Conservation (phyloP, 2,888 invertebrate species). For the Therioaphis trifolii region DNA sequence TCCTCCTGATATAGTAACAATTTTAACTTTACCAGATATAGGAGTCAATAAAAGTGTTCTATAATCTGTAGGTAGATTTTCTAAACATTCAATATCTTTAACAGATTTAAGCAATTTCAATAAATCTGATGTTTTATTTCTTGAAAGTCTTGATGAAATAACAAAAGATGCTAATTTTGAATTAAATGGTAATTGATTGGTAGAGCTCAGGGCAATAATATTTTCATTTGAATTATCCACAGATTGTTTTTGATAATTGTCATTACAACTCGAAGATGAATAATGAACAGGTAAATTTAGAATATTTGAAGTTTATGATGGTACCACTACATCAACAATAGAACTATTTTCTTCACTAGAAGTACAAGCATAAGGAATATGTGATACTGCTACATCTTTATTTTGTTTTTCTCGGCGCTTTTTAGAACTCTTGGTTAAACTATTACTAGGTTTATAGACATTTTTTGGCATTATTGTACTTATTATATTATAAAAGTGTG, state of each 20-base stretch:
- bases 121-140: not conserved
- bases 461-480: too few relatives aligned
- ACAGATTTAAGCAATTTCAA: not conserved
- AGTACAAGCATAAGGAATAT: too few relatives aligned
- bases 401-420: too few relatives aligned
- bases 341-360: too few relatives aligned
- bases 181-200: not conserved
- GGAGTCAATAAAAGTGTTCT: not conserved
- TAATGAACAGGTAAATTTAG: too few relatives aligned
- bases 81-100: not conserved
- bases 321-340: too few relatives aligned
- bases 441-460: too few relatives aligned
- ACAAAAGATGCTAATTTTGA: constrained; percentile 7
- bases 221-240: not conserved
- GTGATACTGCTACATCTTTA: too few relatives aligned
- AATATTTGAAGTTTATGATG: too few relatives aligned
- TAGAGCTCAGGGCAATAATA: not conserved
- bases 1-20: not conserved
- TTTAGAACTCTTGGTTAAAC: too few relatives aligned
- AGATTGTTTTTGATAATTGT: not conserved
- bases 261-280: too few relatives aligned
- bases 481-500: too few relatives aligned
- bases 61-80: not conserved
- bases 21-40: not conserved
- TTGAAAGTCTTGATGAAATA: constrained; percentile 4